A percentile compares a stretch with the other conserved stretches of the same genome.
Conservation (phyloP, 2,113 vertebrate species). For the Phyllostomus hastatus region DNA sequence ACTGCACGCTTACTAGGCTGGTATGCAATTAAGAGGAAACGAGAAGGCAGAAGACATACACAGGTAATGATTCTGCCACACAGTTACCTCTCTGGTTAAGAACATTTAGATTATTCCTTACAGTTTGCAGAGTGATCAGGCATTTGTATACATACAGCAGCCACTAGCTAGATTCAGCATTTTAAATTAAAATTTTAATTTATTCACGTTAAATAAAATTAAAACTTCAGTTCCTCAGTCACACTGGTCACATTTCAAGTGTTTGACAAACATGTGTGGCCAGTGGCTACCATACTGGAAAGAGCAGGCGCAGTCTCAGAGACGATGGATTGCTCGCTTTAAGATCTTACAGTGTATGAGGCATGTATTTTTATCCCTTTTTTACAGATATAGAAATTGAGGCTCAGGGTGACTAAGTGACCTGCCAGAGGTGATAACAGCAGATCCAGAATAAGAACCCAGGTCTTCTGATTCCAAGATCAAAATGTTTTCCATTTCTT, state of each 20-base stretch:
- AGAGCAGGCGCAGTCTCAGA: not conserved
- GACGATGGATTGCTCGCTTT: rapidly evolving
- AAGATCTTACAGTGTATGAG: not conserved
- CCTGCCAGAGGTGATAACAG: not conserved
- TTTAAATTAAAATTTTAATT: not conserved
- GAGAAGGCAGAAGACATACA: not conserved
- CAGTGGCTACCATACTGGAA: no score
- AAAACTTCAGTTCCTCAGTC: not conserved
- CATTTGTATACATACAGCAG: not conserved
- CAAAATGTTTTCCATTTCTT: not conserved
- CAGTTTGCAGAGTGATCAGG: not conserved
- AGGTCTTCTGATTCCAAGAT: not conserved
- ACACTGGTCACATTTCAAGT: not conserved
- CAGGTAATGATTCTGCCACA: rapidly evolving
- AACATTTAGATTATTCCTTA: not conserved
- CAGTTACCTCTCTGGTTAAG: no score
- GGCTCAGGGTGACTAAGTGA: not conserved
- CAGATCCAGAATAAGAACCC: not conserved
- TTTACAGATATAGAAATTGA: not conserved
- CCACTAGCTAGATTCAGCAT: not conserved
- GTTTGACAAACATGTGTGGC: not conserved
- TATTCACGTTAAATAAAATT: not conserved
- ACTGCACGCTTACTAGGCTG: not conserved
- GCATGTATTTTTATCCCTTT: not conserved
- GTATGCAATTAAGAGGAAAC: not conserved